Evolutionary conservation across 2,797 vertebrate genomes (phyloP), one percentile per base, ranked within the genome.

Genomic region (Amphiprion clarkii): DNA sequence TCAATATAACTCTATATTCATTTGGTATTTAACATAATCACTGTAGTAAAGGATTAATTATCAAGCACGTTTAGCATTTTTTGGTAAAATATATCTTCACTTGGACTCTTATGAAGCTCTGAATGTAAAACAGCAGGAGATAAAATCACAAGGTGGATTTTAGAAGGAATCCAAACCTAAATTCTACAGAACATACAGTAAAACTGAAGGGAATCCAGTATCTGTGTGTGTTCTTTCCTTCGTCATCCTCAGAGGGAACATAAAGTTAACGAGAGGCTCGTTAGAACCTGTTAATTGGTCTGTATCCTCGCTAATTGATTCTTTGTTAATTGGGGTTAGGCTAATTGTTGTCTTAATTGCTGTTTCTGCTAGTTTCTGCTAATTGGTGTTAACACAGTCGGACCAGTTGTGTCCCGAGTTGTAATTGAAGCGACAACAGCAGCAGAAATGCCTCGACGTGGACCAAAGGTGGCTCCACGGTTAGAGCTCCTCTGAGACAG

Each of bases 231-330:
- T 70, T 95, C 19, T 7, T 48, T 9, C 46, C 84, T 49, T 53
- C 85, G 84, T 85, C 84, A 89, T 92, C 88, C 89, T 94, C 92
- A 85, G 40, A 76, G 81, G 90, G 87, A 83, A 92, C 94, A 95
- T 95, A 93, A 95, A 95, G 85, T 94, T 94, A 94, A 94, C 66
- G 85, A 94, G 85, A 87, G 58, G 80, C 89, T 92, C 13, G 85
- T 95, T 90, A 92, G 60, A 75, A 87, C 57, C 95, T 95, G 95
- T 94, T 98, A 96, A 98, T 98, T 97, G 95, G 89, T 88, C 92
- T 93, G 95, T 89, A 93, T 95, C 92, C 90, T 94, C 78, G 82
- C 91, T 97, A 97, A 97, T 97, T 97, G 95, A 96, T 96, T 93
- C 93, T 94, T 93, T 89, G 92, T 93, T 96, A 96, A 96, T 96